Percentiles rank a stretch among this genome's conserved stretches.
Conservation (phyloP, 2,888 invertebrate genomes). For the Poecilus cupreus region DNA sequence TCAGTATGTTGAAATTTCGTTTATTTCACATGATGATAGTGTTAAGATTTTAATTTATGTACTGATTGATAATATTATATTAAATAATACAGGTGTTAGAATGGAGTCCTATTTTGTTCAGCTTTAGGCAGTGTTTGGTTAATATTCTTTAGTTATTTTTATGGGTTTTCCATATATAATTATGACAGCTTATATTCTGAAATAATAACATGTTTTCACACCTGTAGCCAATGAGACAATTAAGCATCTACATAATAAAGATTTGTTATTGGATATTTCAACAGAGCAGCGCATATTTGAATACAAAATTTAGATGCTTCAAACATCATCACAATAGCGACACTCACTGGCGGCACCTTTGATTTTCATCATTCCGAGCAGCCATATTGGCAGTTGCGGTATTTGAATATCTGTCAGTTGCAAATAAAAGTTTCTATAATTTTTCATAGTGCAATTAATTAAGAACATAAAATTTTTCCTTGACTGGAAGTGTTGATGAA, state of each 20-base stretch:
- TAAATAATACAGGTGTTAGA: background rate
- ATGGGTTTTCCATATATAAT: constrained; percentile 23
- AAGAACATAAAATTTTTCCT: too few relatives aligned
- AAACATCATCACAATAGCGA: too few relatives aligned
- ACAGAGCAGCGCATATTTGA: background rate
- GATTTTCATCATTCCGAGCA: too few relatives aligned
- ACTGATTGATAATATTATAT: background rate
- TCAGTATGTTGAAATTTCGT: background rate
- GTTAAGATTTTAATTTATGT: background rate
- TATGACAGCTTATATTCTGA: background rate
- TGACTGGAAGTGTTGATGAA: too few relatives aligned
- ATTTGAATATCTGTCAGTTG: too few relatives aligned
- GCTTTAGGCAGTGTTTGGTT: constrained; percentile 8
- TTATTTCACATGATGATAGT: constrained; percentile 4
- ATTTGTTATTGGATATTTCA: background rate
- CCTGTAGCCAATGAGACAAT: background rate
- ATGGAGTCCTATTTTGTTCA: background rate
- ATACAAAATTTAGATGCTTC: background rate
- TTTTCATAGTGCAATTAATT: too few relatives aligned
- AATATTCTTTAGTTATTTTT: constrained; percentile 7
- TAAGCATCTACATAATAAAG: background rate
- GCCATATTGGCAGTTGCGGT: too few relatives aligned
- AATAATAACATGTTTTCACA: constrained; percentile 26
- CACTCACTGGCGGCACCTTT: too few relatives aligned
- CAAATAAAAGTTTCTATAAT: too few relatives aligned